A percentile compares a stretch with the other conserved stretches of the same genome.
These are phyloP conservation scores for Azemiops feae DNA, from an alignment of 2,113 vertebrate genomes.

Conservation along the genomic window DNA sequence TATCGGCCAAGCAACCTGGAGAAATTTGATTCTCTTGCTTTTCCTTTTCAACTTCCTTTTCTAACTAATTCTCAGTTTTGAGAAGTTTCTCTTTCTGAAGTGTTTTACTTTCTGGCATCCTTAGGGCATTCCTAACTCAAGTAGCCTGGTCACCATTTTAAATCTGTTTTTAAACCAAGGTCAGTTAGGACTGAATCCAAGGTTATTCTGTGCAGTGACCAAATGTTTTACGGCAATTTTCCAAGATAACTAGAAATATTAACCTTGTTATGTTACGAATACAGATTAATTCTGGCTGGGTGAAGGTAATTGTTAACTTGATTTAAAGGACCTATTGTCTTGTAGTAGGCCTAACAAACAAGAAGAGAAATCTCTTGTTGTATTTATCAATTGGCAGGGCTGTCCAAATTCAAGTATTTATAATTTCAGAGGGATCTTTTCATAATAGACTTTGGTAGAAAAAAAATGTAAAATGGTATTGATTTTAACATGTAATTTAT, in stretches of 20 bases:
- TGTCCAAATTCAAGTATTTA: conserved; percentile 38
- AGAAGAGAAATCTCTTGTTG: not conserved
- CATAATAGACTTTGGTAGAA: conserved; percentile 27
- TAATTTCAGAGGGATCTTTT: conserved; percentile 38
- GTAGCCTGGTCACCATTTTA: not conserved
- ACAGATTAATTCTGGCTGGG: not conserved
- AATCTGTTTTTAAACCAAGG: not conserved
- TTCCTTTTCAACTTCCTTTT: not conserved
- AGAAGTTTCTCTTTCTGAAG: not conserved
- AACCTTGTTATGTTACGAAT: not conserved
- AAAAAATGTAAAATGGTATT: conserved; percentile 45
- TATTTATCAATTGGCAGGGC: conserved; percentile 30
- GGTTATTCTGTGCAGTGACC: not conserved
- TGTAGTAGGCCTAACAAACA: conserved; percentile 21
- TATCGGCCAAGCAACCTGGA: not conserved
- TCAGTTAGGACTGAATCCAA: not conserved
- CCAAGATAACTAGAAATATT: not conserved
- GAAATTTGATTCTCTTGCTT: not conserved
- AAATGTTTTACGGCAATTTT: not conserved
- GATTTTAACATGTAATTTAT: conserved; percentile 39
- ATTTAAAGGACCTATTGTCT: conserved; percentile 26
- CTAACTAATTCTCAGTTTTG: not conserved
- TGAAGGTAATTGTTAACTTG: not conserved
- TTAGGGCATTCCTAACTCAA: not conserved
- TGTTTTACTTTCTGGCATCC: not conserved